Evolutionary conservation across 2,113 vertebrate genomes (phyloP).

Genomic region (Numenius arquata): DNA sequence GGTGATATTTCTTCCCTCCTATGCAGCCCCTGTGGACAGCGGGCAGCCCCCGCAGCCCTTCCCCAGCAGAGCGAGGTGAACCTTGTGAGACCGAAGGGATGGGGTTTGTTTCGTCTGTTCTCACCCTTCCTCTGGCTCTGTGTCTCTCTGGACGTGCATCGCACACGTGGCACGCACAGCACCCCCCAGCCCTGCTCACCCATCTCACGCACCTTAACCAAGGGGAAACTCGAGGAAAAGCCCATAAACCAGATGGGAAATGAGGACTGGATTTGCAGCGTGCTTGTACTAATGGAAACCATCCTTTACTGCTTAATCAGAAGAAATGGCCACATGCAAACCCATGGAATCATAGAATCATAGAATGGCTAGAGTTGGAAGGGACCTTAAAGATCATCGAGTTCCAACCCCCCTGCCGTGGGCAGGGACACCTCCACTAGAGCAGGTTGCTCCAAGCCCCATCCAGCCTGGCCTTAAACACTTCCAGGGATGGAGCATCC

Average conservation of each 20-base stretch:
- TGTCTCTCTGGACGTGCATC: rapidly evolving
- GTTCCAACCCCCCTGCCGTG: too few relatives aligned
- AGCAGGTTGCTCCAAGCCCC: too few relatives aligned
- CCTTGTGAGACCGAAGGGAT: background rate
- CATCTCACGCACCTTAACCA: background rate
- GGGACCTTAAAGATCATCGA: too few relatives aligned
- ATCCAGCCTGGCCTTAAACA: too few relatives aligned
- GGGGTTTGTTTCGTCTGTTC: background rate
- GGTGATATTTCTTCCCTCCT: background rate
- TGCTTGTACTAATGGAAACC: background rate
- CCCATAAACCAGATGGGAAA: background rate
- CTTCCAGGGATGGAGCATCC: too few relatives aligned
- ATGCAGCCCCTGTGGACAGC: background rate
- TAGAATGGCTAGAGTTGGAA: too few relatives aligned
- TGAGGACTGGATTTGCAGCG: background rate
- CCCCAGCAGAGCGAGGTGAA: background rate
- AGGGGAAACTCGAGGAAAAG: background rate
- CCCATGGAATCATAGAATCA: too few relatives aligned
- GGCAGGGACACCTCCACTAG: too few relatives aligned
- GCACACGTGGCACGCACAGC: background rate
- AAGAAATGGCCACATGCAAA: background rate
- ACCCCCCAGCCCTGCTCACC: background rate
- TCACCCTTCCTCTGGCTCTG: background rate
- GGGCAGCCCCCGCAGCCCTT: background rate
- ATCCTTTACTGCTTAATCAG: background rate